Evolutionary conservation across 2,888 invertebrate genomes (phyloP).

Genomic region (Folsomia candida): DNA sequence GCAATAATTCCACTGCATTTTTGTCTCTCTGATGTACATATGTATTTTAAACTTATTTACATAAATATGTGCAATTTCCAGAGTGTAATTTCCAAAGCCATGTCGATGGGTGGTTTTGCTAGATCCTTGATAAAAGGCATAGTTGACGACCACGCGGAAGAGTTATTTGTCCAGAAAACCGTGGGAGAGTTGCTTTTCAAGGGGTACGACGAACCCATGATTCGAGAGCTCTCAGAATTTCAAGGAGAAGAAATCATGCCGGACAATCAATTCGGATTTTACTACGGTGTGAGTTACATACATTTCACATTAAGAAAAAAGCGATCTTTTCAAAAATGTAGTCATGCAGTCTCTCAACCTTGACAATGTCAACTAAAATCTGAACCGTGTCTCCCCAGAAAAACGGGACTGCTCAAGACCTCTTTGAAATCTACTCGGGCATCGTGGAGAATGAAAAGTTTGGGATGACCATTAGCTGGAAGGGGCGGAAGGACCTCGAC

Average conservation of each 20-base stretch:
- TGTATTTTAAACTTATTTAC: background rate
- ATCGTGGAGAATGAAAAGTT: constrained; percentile 25
- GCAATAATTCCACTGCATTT: background rate
- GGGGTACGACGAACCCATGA: constrained; percentile 27
- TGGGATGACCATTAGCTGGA: constrained; percentile 32
- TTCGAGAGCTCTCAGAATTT: constrained; percentile 22
- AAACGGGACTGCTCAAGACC: constrained; percentile 42
- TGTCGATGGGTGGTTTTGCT: background rate
- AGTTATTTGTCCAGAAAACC: constrained; percentile 25
- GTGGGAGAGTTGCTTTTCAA: constrained; percentile 31
- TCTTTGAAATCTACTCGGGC: constrained; percentile 33
- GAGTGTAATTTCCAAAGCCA: constrained; percentile 24
- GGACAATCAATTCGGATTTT: constrained; percentile 36
- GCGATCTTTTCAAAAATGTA: background rate
- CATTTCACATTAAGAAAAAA: background rate
- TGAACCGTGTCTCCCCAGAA: constrained; percentile 26
- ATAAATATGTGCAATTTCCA: too few species aligned
- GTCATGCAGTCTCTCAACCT: background rate
- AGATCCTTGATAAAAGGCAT: constrained; percentile 22
- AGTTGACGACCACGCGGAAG: constrained; percentile 2
- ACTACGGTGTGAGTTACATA: constrained; percentile 26
- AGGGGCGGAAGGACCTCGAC: constrained; percentile 18
- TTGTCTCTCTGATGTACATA: background rate
- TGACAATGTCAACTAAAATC: background rate
- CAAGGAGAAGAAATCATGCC: constrained; percentile 24